Conservation (phyloP, 2,113 vertebrate species). For the Melanerpes formicivorus region DNA sequence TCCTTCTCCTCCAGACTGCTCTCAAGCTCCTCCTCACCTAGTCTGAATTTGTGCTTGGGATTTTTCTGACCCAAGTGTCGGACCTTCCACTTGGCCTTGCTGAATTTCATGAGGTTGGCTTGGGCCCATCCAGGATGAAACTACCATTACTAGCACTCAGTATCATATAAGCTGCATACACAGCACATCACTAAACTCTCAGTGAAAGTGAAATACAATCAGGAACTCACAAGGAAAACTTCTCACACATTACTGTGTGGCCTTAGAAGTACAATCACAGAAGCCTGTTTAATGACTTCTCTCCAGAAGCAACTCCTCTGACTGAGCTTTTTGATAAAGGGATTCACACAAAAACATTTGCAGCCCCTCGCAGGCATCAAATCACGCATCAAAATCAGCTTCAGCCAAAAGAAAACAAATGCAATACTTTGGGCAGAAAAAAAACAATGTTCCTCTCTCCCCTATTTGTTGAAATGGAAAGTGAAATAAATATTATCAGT, state of each 20-base stretch:
- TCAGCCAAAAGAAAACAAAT: background rate
- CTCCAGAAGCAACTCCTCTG: background rate
- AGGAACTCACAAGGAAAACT: background rate
- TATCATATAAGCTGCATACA: background rate
- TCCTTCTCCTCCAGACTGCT: no score
- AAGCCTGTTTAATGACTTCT: background rate
- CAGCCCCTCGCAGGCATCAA: background rate
- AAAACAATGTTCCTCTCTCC: background rate
- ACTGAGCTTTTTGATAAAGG: background rate
- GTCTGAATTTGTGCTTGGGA: no score
- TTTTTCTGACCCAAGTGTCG: no score
- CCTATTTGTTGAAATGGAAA: slow-evolving; percentile 2
- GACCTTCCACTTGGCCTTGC: no score
- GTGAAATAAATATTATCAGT: slow-evolving; percentile 9
- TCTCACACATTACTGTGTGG: background rate
- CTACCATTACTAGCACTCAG: background rate
- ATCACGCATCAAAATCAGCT: background rate
- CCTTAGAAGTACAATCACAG: background rate
- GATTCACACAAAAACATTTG: background rate
- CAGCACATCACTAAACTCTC: background rate
- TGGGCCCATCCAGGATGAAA: background rate
- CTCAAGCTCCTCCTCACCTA: no score
- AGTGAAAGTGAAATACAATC: background rate
- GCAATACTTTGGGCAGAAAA: background rate
- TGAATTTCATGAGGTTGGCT: no score